A percentile compares a stretch with the other conserved stretches of the same genome.
These are phyloP conservation scores for Hypsopygia costalis DNA, from an alignment of 2,888 invertebrate species.

Conservation along the genomic window DNA sequence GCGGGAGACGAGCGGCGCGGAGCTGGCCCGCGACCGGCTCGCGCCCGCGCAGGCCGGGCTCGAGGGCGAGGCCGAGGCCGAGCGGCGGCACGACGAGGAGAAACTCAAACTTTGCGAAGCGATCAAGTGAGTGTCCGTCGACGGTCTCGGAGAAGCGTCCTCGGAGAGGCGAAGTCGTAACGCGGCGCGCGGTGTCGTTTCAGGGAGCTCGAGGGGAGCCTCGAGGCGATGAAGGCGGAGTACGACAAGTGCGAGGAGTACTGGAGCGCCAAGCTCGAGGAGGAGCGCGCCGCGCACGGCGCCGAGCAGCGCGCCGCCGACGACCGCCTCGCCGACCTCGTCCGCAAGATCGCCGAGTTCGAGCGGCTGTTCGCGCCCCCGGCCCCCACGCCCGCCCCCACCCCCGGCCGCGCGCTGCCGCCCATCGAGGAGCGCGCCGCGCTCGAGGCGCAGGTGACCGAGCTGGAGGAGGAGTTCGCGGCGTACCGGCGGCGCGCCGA, in stretches of 20 bases:
- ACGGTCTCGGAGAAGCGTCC: no score
- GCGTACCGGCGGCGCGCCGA: constrained; percentile 19
- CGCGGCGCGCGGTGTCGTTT: not conserved
- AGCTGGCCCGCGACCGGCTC: constrained; percentile 21
- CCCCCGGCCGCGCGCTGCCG: constrained; percentile 64
- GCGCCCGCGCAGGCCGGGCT: constrained; percentile 8
- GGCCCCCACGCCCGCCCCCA: no score
- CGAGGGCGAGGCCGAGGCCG: not conserved
- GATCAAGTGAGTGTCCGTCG: constrained; percentile 39
- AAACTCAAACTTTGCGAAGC: constrained; percentile 45
- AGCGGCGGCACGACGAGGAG: constrained; percentile 40
- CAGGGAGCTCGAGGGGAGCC: constrained; percentile 85
- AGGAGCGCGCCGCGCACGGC: constrained; percentile 87
- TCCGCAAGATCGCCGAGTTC: constrained; percentile 62
- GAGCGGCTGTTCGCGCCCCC: constrained; percentile 80
- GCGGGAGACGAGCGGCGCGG: constrained; percentile 23
- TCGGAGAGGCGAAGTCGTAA: no score
- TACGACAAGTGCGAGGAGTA: constrained; percentile 94
- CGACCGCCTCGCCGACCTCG: constrained; percentile 87
- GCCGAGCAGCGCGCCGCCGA: constrained; percentile 88
- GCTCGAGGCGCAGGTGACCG: constrained; percentile 77
- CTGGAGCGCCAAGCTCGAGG: constrained; percentile 89
- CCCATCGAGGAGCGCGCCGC: constrained; percentile 88
- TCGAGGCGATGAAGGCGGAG: constrained; percentile 87
- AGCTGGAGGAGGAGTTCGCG: constrained; percentile 86